Conservation (phyloP, 2,888 invertebrate species). For the Plebejus argus region DNA sequence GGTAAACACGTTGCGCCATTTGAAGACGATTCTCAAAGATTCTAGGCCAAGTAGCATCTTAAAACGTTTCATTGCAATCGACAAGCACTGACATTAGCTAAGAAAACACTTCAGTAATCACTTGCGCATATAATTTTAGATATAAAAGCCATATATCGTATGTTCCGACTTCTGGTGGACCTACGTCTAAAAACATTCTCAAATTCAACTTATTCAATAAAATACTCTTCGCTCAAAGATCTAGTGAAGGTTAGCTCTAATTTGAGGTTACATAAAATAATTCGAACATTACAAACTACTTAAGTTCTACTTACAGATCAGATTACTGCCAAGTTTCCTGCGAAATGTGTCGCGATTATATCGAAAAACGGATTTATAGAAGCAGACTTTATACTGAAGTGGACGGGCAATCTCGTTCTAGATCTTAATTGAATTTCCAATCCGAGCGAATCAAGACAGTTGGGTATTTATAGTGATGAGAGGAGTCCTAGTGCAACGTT, state of each 20-base stretch:
- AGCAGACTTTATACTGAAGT: slow-evolving; percentile 13
- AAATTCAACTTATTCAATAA: not conserved
- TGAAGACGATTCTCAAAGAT: not conserved
- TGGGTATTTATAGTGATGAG: slow-evolving; percentile 59
- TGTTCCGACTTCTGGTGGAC: too few relatives aligned
- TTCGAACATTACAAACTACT: not conserved
- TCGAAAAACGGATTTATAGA: slow-evolving; percentile 23
- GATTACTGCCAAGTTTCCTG: slow-evolving; percentile 4
- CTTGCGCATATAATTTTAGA: not conserved
- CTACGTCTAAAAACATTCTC: not conserved
- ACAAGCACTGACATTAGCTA: not conserved
- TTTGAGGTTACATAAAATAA: not conserved
- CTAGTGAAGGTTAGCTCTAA: not conserved
- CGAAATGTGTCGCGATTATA: slow-evolving; percentile 1
- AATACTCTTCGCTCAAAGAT: not conserved
- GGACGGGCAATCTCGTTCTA: slow-evolving; percentile 53
- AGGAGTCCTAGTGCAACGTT: slow-evolving; percentile 39
- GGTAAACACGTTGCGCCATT: not conserved
- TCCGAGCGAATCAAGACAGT: slow-evolving; percentile 59
- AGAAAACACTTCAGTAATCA: not conserved
- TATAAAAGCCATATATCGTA: too few relatives aligned
- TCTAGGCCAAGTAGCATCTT: slow-evolving; percentile 10
- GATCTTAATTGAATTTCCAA: slow-evolving; percentile 70
- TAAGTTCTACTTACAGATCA: not conserved
- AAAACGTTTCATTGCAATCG: not conserved